These are phyloP conservation scores for Arizona elegans DNA, from an alignment of 2,113 vertebrate species.

Conservation along the genomic window DNA sequence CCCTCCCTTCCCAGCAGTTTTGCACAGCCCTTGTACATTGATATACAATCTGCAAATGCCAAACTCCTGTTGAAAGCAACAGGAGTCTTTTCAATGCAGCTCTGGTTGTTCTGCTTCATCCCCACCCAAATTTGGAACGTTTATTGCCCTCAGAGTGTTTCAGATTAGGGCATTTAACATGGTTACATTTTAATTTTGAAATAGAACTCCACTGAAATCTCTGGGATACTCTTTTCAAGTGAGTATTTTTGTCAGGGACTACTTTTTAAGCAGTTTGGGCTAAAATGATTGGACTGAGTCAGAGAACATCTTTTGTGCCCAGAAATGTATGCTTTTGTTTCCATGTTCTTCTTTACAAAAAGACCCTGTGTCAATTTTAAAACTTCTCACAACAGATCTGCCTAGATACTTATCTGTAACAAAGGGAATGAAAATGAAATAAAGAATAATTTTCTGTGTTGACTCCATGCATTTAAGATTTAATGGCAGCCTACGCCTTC, in stretches of 20 bases:
- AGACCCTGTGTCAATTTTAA: slow-evolving; percentile 54
- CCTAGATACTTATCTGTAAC: slow-evolving; percentile 54
- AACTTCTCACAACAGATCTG: slow-evolving; percentile 54
- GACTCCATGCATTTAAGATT: slow-evolving; percentile 69
- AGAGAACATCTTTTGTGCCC: slow-evolving; percentile 36
- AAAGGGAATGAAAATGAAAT: slow-evolving; percentile 63
- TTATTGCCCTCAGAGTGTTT: not conserved
- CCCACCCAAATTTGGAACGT: not conserved
- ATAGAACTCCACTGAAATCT: not conserved
- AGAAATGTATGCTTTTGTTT: slow-evolving; percentile 41
- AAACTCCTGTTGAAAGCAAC: not conserved
- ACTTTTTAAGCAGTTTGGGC: slow-evolving; percentile 11
- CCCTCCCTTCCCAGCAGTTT: not conserved
- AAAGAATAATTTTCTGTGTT: slow-evolving; percentile 54
- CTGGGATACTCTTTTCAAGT: not conserved
- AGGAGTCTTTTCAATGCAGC: not conserved
- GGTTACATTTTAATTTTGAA: not conserved
- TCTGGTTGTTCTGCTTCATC: not conserved
- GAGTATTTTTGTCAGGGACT: not conserved
- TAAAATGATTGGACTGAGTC: slow-evolving; percentile 2
- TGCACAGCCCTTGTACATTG: not conserved
- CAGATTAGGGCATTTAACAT: not conserved
- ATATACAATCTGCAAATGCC: not conserved
- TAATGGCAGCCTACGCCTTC: slow-evolving; percentile 62
- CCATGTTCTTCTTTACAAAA: slow-evolving; percentile 52